These are phyloP conservation scores for Galerucella nymphaeae DNA, from an alignment of 2,888 invertebrate species.

Conservation along the genomic window DNA sequence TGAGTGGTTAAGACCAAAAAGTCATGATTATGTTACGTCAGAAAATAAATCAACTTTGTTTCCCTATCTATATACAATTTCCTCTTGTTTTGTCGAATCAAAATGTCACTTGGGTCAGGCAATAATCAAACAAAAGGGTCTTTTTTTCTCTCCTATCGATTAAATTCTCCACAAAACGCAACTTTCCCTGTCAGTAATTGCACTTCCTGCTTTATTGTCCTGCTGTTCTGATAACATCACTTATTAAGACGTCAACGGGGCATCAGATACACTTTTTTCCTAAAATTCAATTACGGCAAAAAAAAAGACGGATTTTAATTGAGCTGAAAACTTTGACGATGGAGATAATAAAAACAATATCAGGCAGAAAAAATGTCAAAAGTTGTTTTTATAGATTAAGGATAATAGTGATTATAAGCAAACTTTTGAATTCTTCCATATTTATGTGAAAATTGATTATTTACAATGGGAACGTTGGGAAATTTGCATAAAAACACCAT, in stretches of 20 bases:
- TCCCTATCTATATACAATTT: background rate
- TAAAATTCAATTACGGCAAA: constrained; percentile 35
- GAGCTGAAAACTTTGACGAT: constrained; percentile 32
- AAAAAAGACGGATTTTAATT: constrained; percentile 34
- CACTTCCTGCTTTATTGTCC: constrained; percentile 46
- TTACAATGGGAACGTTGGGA: too few species aligned
- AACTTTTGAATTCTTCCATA: too few species aligned
- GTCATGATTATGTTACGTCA: background rate
- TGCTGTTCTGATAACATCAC: constrained; percentile 46
- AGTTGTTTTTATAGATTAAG: too few species aligned
- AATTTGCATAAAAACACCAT: too few species aligned
- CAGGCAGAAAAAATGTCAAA: background rate
- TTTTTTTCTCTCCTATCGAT: constrained; percentile 35
- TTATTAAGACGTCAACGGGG: constrained; percentile 32
- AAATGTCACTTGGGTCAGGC: constrained; percentile 26
- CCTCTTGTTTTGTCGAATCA: constrained; percentile 4
- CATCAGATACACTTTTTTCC: constrained; percentile 28
- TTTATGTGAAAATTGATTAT: too few species aligned
- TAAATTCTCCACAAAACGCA: constrained; percentile 48
- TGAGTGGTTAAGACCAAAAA: too few species aligned
- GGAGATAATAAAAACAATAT: constrained; percentile 23
- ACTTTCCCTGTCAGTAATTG: constrained; percentile 50
- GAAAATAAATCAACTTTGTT: background rate
- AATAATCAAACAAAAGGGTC: constrained; percentile 43
- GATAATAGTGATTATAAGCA: too few species aligned